These are phyloP conservation scores for Sciaenops ocellatus DNA, from an alignment of 2,797 vertebrate genomes.

Conservation along the genomic window DNA sequence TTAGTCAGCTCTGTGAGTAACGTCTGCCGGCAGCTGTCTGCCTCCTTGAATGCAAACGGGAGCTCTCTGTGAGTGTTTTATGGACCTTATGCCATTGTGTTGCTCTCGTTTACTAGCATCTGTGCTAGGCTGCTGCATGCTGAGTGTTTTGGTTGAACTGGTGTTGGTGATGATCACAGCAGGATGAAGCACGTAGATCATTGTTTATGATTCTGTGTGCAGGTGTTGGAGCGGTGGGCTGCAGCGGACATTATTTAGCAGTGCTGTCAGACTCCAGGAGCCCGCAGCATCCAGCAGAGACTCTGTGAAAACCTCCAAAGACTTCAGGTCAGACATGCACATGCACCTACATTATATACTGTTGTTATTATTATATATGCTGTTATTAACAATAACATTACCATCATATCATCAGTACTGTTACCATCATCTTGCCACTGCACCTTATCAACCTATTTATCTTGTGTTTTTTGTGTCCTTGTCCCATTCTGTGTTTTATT, in stretches of 20 bases:
- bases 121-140: not conserved
- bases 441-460: no score
- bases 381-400: no score
- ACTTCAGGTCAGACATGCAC: constrained; percentile 73
- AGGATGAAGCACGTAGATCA: no score
- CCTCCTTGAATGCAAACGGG: constrained; percentile 33
- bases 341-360: not conserved
- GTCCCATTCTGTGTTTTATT: no score
- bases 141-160: not conserved
- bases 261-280: constrained; percentile 61
- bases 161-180: no score
- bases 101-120: constrained; percentile 2
- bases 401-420: no score
- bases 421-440: no score
- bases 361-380: no score
- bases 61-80: constrained; percentile 71
- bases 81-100: no score
- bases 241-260: constrained; percentile 67
- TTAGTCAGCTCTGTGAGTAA: constrained; percentile 57
- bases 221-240: constrained; percentile 51
- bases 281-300: constrained; percentile 24
- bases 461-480: no score
- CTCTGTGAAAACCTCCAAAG: constrained; percentile 13
- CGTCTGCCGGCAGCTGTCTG: constrained; percentile 57
- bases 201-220: not conserved